phyloP scores from a whole-genome alignment of 1,140 invertebrate species.

The Hyposmocoma kahamanoa region DNA sequence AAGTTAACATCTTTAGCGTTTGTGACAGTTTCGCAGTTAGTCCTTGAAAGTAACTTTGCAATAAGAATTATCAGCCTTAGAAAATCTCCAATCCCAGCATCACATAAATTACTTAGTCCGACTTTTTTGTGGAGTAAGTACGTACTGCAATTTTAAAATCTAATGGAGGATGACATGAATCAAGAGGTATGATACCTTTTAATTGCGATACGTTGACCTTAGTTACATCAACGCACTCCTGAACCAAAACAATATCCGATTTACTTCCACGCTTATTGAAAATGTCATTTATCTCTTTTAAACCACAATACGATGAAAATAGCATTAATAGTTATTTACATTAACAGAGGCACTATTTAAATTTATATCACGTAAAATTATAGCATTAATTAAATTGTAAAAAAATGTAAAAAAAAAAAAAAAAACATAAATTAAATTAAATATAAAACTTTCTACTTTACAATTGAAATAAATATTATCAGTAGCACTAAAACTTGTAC shows the following conservation, averaged over 20 bases:
- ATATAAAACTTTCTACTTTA: slow-evolving; percentile 2
- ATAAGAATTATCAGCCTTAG: too few species aligned
- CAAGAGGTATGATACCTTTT: neutral
- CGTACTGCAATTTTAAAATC: neutral
- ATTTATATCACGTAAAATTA: slow-evolving; percentile 9
- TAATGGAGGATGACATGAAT: neutral
- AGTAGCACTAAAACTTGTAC: slow-evolving; percentile 1
- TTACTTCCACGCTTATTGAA: neutral
- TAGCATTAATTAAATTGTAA: neutral
- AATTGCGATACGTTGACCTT: neutral
- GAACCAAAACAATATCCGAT: neutral
- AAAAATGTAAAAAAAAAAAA: too few species aligned
- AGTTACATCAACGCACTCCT: neutral
- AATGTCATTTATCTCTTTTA: neutral
- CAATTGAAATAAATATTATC: slow-evolving; percentile 8
- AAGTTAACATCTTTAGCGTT: too few species aligned
- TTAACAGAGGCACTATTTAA: slow-evolving; percentile 7
- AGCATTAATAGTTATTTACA: slow-evolving; percentile 5
- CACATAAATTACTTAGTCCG: too few species aligned
- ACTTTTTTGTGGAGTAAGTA: too few species aligned
- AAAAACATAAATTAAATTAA: too few species aligned
- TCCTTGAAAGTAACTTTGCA: too few species aligned
- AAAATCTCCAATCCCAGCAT: too few species aligned
- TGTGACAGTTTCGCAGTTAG: too few species aligned
- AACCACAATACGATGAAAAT: slow-evolving; percentile 6